phyloP scores from a whole-genome alignment of 2,113 vertebrate species.

The Dasyprocta punctata region DNA sequence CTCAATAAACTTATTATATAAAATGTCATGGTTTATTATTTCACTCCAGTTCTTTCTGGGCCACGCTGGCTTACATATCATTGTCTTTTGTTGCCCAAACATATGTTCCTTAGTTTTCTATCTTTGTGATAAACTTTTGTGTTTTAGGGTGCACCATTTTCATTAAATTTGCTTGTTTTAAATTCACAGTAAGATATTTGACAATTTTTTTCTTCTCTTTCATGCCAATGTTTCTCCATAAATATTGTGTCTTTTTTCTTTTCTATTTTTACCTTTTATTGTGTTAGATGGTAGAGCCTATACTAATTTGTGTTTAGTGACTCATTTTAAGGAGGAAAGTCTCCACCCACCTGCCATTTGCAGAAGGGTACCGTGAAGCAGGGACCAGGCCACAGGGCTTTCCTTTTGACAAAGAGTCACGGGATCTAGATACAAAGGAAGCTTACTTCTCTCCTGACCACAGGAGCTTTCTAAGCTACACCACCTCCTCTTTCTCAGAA shows the following conservation, averaged over 20 bases:
- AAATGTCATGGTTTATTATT: not conserved
- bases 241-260: not conserved
- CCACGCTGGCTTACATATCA: not conserved
- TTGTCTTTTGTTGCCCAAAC: not conserved
- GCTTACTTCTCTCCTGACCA: not conserved
- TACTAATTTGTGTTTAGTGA: too few relatives aligned
- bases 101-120: not conserved
- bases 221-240: not conserved
- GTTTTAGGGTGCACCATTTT: not conserved
- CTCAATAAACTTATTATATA: too few relatives aligned
- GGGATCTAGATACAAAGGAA: not conserved
- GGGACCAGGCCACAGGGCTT: not conserved
- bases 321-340: not conserved
- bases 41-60: not conserved
- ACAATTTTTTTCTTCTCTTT: not conserved
- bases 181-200: not conserved
- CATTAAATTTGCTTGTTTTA: not conserved
- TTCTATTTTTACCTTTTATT: not conserved
- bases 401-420: not conserved
- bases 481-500: not conserved
- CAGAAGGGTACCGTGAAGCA: too few relatives aligned
- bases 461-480: not conserved
- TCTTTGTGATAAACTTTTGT: not conserved
- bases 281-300: not conserved
- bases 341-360: not conserved